These are phyloP conservation scores for Andrena minutula DNA, from an alignment of 2,888 invertebrate species.

Conservation along the genomic window DNA sequence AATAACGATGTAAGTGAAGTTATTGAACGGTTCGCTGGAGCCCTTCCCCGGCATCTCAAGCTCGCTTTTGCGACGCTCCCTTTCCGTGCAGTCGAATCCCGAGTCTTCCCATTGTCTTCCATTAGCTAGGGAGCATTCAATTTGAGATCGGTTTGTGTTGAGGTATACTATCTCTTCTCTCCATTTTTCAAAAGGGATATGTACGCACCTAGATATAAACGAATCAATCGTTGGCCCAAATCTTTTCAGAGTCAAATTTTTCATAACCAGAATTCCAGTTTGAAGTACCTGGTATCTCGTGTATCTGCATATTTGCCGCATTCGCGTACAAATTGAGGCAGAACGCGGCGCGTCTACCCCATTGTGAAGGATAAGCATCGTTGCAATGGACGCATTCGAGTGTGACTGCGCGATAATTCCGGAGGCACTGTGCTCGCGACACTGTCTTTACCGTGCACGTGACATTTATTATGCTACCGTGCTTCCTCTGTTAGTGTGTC, in stretches of 20 bases:
- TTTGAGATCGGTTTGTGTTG: conserved; percentile 20
- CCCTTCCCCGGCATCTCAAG: conserved; percentile 65
- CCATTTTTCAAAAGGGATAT: not conserved
- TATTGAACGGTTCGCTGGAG: conserved; percentile 71
- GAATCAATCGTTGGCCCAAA: too few species aligned
- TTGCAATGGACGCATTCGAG: conserved; percentile 23
- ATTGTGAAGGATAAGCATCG: conserved; percentile 9
- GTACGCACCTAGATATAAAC: too few species aligned
- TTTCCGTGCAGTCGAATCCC: conserved; percentile 29
- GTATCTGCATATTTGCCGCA: conserved; percentile 21
- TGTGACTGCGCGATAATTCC: conserved; percentile 49
- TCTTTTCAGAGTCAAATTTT: too few species aligned
- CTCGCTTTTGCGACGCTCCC: conserved; percentile 61
- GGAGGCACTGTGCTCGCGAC: conserved; percentile 32
- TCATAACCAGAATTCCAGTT: not conserved
- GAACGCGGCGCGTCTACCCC: conserved; percentile 9
- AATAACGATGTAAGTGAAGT: conserved; percentile 61
- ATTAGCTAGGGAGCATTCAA: conserved; percentile 14
- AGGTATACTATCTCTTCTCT: conserved; percentile 12
- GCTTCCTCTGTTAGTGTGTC: conserved; percentile 52
- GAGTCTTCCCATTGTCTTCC: conserved; percentile 15
- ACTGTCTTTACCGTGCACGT: conserved; percentile 43
- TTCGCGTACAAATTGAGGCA: conserved; percentile 14
- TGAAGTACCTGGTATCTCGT: not conserved
- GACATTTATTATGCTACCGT: conserved; percentile 63